Evolutionary conservation across 2,888 invertebrate species (phyloP).

Genomic region (Ischnus inquisitorius): DNA sequence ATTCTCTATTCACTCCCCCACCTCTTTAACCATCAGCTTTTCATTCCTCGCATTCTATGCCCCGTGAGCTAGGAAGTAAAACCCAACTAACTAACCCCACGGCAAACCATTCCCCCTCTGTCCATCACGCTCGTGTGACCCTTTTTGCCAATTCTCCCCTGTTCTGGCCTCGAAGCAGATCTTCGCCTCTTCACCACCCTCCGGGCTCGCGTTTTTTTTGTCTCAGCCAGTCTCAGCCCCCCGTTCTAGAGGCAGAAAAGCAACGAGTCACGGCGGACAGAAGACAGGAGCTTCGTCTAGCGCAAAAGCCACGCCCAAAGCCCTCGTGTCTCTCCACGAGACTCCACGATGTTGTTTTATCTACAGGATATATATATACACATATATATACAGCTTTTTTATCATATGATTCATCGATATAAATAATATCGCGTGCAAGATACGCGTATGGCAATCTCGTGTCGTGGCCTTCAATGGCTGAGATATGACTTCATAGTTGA

Average conservation of each 20-base stretch:
- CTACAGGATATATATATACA: neutral
- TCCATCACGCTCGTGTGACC: constrained; percentile 52
- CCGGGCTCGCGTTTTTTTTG: neutral
- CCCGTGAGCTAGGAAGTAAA: constrained; percentile 33
- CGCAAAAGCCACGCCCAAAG: constrained; percentile 67
- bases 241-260: constrained; percentile 22
- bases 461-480: constrained; percentile 19
- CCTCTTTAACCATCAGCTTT: constrained; percentile 17
- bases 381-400: no score
- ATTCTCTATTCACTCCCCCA: constrained; percentile 4
- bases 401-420: neutral
- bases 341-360: constrained; percentile 6
- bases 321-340: constrained; percentile 27
- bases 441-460: neutral
- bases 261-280: constrained; percentile 42
- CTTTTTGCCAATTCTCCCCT: constrained; percentile 57
- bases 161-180: constrained; percentile 2
- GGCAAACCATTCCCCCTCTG: constrained; percentile 33
- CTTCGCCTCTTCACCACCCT: neutral
- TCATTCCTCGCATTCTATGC: constrained; percentile 37
- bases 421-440: neutral
- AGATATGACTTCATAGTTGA: constrained; percentile 13
- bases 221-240: neutral
- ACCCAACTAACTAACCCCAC: constrained; percentile 55
- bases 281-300: constrained; percentile 30